A percentile compares a stretch with the other conserved stretches of the same genome.
Conservation (phyloP, 2,113 vertebrate genomes). For the Plectropomus leopardus region DNA sequence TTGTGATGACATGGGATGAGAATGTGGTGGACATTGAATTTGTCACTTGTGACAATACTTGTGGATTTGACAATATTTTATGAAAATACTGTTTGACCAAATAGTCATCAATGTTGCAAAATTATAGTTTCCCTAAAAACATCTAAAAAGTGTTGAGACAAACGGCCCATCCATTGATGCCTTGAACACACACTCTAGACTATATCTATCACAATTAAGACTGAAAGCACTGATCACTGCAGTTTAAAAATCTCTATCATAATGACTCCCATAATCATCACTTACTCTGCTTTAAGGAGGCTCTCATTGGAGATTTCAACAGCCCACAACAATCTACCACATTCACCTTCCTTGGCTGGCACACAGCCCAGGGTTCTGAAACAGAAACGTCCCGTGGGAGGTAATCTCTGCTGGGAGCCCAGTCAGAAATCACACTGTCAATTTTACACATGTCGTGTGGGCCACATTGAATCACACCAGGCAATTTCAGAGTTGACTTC, state of each 20-base stretch:
- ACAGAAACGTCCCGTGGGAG: slow-evolving; percentile 35
- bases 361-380: slow-evolving; percentile 36
- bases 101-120: neutral
- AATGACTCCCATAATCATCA: slow-evolving; percentile 3
- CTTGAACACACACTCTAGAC: neutral
- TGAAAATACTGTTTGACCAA: neutral
- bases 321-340: neutral
- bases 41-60: too few relatives aligned
- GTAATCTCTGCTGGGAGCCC: slow-evolving; percentile 50
- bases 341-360: slow-evolving; percentile 36
- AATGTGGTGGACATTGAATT: too few relatives aligned
- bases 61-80: neutral
- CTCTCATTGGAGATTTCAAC: slow-evolving; percentile 21
- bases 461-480: slow-evolving; percentile 54
- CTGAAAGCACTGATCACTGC: neutral
- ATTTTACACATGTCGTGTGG: slow-evolving; percentile 48
- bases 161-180: neutral
- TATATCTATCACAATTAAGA: neutral
- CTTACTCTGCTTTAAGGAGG: slow-evolving; percentile 16
- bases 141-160: neutral
- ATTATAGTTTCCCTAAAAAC: neutral
- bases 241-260: neutral
- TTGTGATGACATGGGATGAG: too few relatives aligned
- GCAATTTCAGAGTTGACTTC: slow-evolving; percentile 59
- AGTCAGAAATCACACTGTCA: slow-evolving; percentile 63